Evolutionary conservation across 2,113 vertebrate genomes (phyloP), one percentile per base, ranked within the genome.

Genomic region (Elachura formosa): DNA sequence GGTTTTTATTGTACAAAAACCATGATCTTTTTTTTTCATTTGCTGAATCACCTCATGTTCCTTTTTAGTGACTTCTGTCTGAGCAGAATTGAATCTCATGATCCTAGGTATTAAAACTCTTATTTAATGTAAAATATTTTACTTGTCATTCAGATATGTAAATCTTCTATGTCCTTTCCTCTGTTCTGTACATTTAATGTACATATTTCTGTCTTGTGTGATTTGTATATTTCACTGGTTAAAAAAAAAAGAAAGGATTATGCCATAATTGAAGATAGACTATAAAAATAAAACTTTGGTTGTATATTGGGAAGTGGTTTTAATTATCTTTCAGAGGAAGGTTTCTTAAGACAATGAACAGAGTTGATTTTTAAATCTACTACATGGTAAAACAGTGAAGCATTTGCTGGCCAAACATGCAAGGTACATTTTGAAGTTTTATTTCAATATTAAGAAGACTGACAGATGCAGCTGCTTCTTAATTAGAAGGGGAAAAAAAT

Each of bases 71-170:
- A 97, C 94, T 97, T 96, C 61, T 96, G 84, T 96, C 97, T 96
- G 96, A 97, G 93, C 94, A 98, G 97, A 98, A 96, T 92, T 95
- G 96, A 98, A 71, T 97, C 95, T 98, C 97, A 96, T 94, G 96
- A 95, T 97, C 97, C 97, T 97, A 97, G 97, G 95, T 97, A 97
- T 98, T 96, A 97, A 97, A 97, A 97, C 92, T 96, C 97, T 98
- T 98, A 98, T 98, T 98, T 98, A 98, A 98, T 98, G 98, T 98
- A 98, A 98, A 97, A 98, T 98, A 98, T 96, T 98, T 98, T 97
- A 97, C 97, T 83, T 98, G 91, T 98, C 97, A 96, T 98, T 97
- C 97, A 98, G 97, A 98, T 98, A 98, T 98, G 97, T 98, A 98
- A 98, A 98, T 98, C 98, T 97, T 97, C 95, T 98, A 90, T 98